Evolutionary conservation across 2,113 vertebrate species (phyloP), one percentile per base, ranked within the genome.

Genomic region (Argyrosomus japonicus): DNA sequence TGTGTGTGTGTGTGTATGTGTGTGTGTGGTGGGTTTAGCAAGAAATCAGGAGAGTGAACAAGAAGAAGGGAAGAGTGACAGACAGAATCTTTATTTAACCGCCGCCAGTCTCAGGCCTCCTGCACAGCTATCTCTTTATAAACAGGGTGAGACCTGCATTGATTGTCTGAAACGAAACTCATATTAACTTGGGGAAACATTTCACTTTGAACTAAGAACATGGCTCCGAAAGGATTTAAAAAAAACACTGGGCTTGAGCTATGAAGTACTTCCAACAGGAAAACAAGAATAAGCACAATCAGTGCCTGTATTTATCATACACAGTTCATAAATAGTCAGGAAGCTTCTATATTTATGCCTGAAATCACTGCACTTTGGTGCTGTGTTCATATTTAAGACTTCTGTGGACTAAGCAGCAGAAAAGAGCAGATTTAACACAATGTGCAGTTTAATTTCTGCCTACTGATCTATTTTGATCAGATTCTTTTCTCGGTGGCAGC

Each of bases 1-100:
- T 2, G 25, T 27, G 94, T 94, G 72, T 8, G 89, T 79, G 3
- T 68, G 1, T 61, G 0, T 47, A 10, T 77, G 68, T 67, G 54
- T 40, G 0, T 56, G 4, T 50, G 43, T 15, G 17, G 6, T n/a
- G 27, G 67, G 10, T 75, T 75, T 21, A 71, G 56, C 40, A 36
- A 58, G 8, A 29, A 48, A 53, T 51, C 17, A 54, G 13, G n/a
- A 75, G 75, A 14, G 27, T n/a, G n/a, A 65, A 40, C 54, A 65
- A 40, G 5, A 58, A 53, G 13, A 57, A 50, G 25, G 0, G 53
- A 43, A 23, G 50, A 58, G 19, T 45, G 63, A 75, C 36, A 54
- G 62, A 54, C 51, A 62, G 57, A 61, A 56, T 69, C 74, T 72
- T 64, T 67, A 68, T 87, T 84, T 53, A 73, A 45, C 27, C 18